Conservation (phyloP, 2,797 vertebrate genomes). For the Margarornis squamiger region DNA sequence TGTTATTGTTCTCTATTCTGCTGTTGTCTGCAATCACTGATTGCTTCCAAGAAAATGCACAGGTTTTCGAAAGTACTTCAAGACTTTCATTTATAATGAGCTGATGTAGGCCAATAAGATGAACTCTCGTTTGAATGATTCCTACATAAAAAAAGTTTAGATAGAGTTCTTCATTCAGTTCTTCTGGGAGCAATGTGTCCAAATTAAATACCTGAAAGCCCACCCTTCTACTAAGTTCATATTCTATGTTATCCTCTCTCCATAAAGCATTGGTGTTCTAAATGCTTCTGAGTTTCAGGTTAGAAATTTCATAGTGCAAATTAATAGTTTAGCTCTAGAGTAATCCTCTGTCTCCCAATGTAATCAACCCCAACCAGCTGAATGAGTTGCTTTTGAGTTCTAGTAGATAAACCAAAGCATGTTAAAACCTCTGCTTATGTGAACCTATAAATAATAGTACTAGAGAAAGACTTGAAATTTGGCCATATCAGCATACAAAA, state of each 20-base stretch:
- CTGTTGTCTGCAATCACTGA: neutral
- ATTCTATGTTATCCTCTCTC: constrained; percentile 50
- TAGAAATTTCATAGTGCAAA: constrained; percentile 54
- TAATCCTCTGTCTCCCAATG: constrained; percentile 18
- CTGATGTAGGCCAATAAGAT: constrained; percentile 31
- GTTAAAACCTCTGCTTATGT: neutral
- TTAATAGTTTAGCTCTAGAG: constrained; percentile 63
- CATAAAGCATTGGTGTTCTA: constrained; percentile 59
- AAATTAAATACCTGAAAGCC: constrained; percentile 53
- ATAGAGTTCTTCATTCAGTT: constrained; percentile 31
- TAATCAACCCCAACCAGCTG: constrained; percentile 34
- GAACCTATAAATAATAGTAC: constrained; percentile 36
- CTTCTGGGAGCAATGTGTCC: constrained; percentile 40
- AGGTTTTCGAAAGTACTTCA: constrained; percentile 15
- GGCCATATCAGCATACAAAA: neutral
- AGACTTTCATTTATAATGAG: constrained; percentile 32
- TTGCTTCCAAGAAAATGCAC: neutral
- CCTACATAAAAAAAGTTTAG: constrained; percentile 48
- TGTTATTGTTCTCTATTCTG: neutral
- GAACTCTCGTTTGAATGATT: constrained; percentile 33
- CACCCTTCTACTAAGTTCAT: constrained; percentile 42
- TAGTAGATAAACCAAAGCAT: constrained; percentile 31
- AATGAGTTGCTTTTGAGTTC: constrained; percentile 44
- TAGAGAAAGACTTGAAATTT: constrained; percentile 35
- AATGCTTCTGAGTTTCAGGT: constrained; percentile 59